Conservation (phyloP, 1,140 invertebrate genomes). For the Bombus huntii region DNA sequence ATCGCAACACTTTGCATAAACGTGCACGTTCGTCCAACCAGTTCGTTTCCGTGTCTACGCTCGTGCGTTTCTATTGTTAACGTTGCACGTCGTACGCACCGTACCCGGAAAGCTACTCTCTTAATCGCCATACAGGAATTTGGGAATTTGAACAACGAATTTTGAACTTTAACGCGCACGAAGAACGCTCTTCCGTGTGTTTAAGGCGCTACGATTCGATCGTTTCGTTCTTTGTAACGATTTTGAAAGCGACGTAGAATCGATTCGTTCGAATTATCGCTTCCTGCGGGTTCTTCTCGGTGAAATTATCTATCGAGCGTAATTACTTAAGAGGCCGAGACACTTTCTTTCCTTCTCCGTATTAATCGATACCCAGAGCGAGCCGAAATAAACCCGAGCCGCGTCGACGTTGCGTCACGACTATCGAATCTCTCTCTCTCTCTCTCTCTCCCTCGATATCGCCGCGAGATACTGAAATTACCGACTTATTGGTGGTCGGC, state of each 20-base stretch:
- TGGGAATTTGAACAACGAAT: fast-evolving
- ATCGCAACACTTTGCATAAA: background rate
- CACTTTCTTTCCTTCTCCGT: background rate
- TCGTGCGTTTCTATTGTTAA: background rate
- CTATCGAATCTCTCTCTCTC: conserved; percentile 44
- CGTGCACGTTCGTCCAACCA: background rate
- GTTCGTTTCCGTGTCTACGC: background rate
- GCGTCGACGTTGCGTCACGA: conserved; percentile 55
- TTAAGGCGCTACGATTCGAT: fast-evolving
- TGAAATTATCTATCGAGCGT: conserved; percentile 1
- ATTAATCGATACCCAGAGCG: conserved; percentile 51
- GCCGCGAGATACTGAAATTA: conserved; percentile 52
- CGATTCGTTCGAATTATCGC: background rate
- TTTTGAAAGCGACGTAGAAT: background rate
- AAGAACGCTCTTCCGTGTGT: too few relatives aligned
- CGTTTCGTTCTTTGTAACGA: too few relatives aligned
- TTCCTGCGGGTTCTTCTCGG: fast-evolving
- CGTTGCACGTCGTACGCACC: too few relatives aligned
- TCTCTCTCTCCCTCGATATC: background rate
- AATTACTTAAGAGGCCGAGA: conserved; percentile 21
- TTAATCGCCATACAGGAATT: too few relatives aligned
- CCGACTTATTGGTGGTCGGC: conserved; percentile 34
- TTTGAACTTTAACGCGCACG: too few relatives aligned
- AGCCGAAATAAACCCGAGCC: conserved; percentile 58
- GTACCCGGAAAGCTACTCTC: too few relatives aligned